Evolutionary conservation across 1,140 invertebrate genomes (phyloP).

Genomic region (Caenorhabditis tropicalis): DNA sequence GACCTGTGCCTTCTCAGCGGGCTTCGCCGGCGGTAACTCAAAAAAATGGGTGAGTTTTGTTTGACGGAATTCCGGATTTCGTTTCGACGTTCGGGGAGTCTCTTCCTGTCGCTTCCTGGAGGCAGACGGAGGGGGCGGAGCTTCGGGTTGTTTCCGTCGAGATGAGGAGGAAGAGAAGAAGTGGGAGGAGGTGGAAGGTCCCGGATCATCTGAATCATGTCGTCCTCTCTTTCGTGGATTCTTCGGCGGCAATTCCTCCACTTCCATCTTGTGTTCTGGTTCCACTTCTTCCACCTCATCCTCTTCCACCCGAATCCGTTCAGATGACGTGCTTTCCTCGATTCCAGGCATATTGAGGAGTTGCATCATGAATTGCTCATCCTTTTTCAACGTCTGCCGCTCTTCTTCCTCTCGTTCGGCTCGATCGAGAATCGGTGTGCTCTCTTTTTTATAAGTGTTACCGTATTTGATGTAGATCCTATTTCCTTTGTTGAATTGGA

Average conservation of each 20-base stretch:
- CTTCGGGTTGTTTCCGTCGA: too few species aligned
- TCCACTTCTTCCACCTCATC: not conserved
- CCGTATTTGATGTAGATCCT: not conserved
- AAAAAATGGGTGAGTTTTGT: slow-evolving; percentile 15
- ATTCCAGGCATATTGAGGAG: not conserved
- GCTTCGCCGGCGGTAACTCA: not conserved
- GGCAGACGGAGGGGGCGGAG: not conserved
- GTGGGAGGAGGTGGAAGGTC: not conserved
- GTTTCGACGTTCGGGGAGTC: too few species aligned
- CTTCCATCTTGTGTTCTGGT: not conserved
- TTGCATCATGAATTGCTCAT: not conserved
- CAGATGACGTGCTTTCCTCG: not conserved
- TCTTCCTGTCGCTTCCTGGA: too few species aligned
- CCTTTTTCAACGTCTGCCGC: not conserved
- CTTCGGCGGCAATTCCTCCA: not conserved
- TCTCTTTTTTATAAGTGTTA: not conserved
- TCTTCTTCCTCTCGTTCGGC: not conserved
- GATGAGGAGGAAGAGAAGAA: too few species aligned
- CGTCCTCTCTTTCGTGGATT: not conserved
- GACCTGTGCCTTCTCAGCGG: too few species aligned
- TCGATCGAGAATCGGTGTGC: not conserved
- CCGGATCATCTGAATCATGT: not conserved
- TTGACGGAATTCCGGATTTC: not conserved
- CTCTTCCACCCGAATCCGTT: not conserved
- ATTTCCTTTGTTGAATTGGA: slow-evolving; percentile 2